These are phyloP conservation scores for Myripristis jacobus DNA, from an alignment of 2,797 vertebrate genomes.

Conservation along the genomic window DNA sequence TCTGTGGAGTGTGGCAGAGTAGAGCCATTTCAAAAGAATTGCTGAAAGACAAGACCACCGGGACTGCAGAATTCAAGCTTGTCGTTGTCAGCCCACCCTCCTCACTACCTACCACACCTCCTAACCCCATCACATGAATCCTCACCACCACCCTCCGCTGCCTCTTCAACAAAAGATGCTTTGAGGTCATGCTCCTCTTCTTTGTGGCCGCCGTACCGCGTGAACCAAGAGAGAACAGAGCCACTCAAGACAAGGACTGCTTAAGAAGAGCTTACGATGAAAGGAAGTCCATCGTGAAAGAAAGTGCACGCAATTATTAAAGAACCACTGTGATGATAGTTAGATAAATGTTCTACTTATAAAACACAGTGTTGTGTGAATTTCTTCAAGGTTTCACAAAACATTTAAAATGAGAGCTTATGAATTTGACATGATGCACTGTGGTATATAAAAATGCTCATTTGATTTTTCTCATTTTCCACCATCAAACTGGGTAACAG, in stretches of 20 bases:
- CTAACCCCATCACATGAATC: constrained; percentile 76
- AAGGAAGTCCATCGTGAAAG: constrained; percentile 56
- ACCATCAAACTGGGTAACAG: constrained; percentile 44
- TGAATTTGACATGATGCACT: neutral
- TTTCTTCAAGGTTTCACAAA: neutral
- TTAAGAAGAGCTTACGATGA: constrained; percentile 66
- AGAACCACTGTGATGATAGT: constrained; percentile 10
- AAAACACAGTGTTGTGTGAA: neutral
- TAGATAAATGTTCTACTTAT: neutral
- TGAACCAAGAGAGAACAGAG: constrained; percentile 55
- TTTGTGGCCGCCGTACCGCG: constrained; percentile 59
- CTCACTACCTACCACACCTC: constrained; percentile 71
- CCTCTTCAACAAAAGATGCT: constrained; percentile 80
- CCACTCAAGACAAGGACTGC: constrained; percentile 59
- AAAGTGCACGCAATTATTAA: constrained; percentile 31
- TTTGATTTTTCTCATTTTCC: constrained; percentile 44
- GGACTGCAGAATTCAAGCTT: constrained; percentile 64
- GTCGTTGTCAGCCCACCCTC: constrained; percentile 73
- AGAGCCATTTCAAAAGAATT: constrained; percentile 44
- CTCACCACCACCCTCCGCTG: constrained; percentile 69
- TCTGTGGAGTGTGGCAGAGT: neutral
- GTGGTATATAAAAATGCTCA: neutral
- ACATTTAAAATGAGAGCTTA: neutral
- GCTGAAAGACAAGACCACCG: constrained; percentile 74
- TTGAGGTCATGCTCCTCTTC: constrained; percentile 79